A percentile compares a stretch with the other conserved stretches of the same genome.
These are phyloP conservation scores for Villa cingulata DNA, from an alignment of 2,888 invertebrate species.

Conservation along the genomic window DNA sequence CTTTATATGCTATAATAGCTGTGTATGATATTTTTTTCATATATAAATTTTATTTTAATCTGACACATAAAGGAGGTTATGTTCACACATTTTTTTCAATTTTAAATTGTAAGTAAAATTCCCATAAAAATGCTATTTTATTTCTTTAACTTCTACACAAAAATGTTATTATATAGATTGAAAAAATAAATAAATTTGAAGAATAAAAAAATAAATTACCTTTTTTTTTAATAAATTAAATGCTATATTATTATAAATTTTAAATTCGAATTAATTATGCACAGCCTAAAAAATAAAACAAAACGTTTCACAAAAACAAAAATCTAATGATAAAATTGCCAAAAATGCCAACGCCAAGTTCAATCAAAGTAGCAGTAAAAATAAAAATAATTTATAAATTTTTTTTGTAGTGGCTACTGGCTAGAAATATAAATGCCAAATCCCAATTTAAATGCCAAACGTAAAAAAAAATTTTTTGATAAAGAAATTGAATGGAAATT, in stretches of 20 bases:
- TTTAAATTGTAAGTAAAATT: neutral
- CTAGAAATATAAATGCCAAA: too few species aligned
- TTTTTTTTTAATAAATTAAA: conserved; percentile 1
- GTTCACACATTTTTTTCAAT: neutral
- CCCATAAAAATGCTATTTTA: neutral
- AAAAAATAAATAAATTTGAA: neutral
- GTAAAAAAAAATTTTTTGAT: too few species aligned
- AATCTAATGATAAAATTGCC: neutral
- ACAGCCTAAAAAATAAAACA: too few species aligned
- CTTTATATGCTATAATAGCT: too few species aligned
- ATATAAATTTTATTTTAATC: conserved; percentile 1
- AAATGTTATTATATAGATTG: neutral
- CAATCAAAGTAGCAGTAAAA: too few species aligned
- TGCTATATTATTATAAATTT: conserved; percentile 3
- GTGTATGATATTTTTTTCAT: too few species aligned
- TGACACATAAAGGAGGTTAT: neutral
- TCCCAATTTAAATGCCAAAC: too few species aligned
- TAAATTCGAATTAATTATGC: conserved; percentile 6
- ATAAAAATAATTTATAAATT: too few species aligned
- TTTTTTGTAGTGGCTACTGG: too few species aligned
- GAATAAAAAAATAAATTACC: neutral
- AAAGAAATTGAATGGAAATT: too few species aligned
- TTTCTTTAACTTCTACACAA: neutral
- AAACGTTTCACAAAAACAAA: conserved; percentile 6
- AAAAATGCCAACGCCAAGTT: too few species aligned